Conservation (phyloP, 2,888 invertebrate genomes). For the Sacculina carcini region DNA sequence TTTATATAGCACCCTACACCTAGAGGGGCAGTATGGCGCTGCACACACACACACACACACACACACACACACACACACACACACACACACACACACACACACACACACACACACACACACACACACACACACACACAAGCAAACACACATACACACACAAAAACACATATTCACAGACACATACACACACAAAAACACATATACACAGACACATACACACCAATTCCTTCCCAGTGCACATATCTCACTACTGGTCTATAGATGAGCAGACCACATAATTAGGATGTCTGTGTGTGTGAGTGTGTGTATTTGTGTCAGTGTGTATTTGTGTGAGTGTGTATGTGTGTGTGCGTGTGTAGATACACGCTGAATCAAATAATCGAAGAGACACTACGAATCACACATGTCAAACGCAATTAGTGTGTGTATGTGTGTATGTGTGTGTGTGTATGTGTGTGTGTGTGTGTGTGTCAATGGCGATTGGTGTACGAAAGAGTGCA, state of each 20-base stretch:
- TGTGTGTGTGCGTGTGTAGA: not conserved
- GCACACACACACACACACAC: too few relatives aligned
- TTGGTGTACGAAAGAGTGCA: not conserved
- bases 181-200: conserved; percentile 2
- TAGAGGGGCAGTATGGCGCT: too few relatives aligned
- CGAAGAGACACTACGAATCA: not conserved
- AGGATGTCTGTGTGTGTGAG: not conserved
- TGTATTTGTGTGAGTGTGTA: too few relatives aligned
- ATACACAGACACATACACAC: not conserved
- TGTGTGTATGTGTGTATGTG: not conserved
- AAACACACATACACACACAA: conserved; percentile 3
- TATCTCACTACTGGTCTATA: not conserved
- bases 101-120: not conserved
- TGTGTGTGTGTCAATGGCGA: not conserved
- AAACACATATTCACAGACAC: not conserved
- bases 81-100: too few relatives aligned
- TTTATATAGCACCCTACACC: too few relatives aligned
- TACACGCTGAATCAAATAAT: not conserved
- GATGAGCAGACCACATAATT: too few relatives aligned
- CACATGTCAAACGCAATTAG: too few relatives aligned
- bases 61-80: too few relatives aligned
- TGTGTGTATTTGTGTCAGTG: too few relatives aligned
- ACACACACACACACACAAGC: conserved; percentile 1
- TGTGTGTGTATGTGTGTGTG: not conserved
- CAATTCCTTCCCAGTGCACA: not conserved